A percentile compares a stretch with the other conserved stretches of the same genome.
Conservation (phyloP, 2,113 vertebrate genomes). For the Misgurnus anguillicaudatus region DNA sequence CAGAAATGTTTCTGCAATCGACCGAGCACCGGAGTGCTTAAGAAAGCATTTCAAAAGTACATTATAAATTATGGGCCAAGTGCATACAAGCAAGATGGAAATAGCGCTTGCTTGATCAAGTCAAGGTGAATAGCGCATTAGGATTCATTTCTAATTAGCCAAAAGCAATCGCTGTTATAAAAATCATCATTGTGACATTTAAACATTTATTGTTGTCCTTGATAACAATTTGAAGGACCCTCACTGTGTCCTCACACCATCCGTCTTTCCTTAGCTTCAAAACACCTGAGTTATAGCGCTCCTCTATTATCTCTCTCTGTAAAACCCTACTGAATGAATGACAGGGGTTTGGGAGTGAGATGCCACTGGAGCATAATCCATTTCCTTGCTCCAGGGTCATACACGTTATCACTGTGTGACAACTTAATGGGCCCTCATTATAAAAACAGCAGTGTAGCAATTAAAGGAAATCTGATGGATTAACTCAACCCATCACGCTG, state of each 20-base stretch:
- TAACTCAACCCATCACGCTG: constrained; percentile 12
- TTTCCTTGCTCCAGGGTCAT: constrained; percentile 60
- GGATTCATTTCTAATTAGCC: constrained; percentile 46
- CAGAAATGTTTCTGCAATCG: constrained; percentile 8
- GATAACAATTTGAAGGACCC: constrained; percentile 19
- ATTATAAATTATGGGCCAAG: constrained; percentile 21
- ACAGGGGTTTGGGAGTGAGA: constrained; percentile 21
- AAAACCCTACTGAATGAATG: constrained; percentile 26
- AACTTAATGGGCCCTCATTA: constrained; percentile 67
- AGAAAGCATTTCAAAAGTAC: constrained; percentile 26
- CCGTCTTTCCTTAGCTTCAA: constrained; percentile 23
- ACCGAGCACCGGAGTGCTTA: constrained; percentile 18
- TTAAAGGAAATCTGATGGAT: constrained; percentile 65
- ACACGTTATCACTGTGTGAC: constrained; percentile 61
- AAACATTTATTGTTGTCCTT: constrained; percentile 20
- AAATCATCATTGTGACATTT: constrained; percentile 11
- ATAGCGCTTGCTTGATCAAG: not conserved
- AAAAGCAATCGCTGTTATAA: constrained; percentile 40
- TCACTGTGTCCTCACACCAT: not conserved
- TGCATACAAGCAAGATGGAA: not conserved
- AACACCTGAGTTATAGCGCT: constrained; percentile 10
- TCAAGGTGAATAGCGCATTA: constrained; percentile 36
- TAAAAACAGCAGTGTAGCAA: constrained; percentile 65
- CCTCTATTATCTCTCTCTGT: not conserved
- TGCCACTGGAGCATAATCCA: constrained; percentile 51